Percentiles rank a stretch among this genome's conserved stretches.
phyloP scores from a whole-genome alignment of 2,113 vertebrate genomes.

The Xyrauchen texanus region DNA sequence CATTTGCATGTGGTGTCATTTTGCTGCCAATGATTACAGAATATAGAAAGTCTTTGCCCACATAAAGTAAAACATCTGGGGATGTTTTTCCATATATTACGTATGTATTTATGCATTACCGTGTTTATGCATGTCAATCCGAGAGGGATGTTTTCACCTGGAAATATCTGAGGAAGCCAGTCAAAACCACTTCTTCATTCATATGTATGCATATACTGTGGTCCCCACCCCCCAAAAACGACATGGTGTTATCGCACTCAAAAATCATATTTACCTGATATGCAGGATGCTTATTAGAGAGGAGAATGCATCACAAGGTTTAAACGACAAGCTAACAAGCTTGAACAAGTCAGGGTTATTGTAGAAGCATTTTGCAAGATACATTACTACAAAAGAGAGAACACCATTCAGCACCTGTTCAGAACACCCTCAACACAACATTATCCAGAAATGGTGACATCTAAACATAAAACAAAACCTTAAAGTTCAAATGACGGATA shows the following conservation, averaged over 20 bases:
- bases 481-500: too few relatives aligned
- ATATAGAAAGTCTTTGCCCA: constrained; percentile 45
- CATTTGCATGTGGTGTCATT: constrained; percentile 61
- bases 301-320: not conserved
- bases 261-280: constrained; percentile 32
- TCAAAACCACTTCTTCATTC: constrained; percentile 43
- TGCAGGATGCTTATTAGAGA: constrained; percentile 32
- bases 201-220: constrained; percentile 49
- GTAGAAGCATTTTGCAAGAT: constrained; percentile 9
- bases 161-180: constrained; percentile 45
- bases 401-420: too few relatives aligned
- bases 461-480: too few relatives aligned
- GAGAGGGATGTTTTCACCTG: constrained; percentile 29
- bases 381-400: not conserved
- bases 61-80: constrained; percentile 58
- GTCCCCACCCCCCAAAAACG: not conserved
- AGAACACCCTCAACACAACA: not conserved
- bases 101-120: constrained; percentile 63
- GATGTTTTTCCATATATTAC: constrained; percentile 52
- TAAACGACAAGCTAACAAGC: constrained; percentile 36
- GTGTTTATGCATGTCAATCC: constrained; percentile 57
- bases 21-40: constrained; percentile 54
- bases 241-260: constrained; percentile 16
- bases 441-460: too few relatives aligned
- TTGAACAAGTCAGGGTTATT: constrained; percentile 19